Base-by-base conservation (phyloP, 2,113 vertebrate genomes). In the Thunnus maccoyii region DNA sequence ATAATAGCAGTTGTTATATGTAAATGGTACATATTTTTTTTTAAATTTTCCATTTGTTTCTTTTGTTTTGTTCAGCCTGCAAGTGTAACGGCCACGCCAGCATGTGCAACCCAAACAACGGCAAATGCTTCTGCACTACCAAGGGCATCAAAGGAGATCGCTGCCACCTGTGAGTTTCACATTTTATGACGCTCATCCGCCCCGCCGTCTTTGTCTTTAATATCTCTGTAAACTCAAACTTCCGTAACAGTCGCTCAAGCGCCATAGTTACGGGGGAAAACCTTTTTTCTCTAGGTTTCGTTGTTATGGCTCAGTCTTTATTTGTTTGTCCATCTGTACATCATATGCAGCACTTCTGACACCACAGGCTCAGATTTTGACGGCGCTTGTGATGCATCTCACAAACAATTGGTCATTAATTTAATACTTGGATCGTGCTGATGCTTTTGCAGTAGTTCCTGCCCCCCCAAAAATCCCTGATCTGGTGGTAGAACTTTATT, bases 131-230 rank as follows among this genome's bases (percentile, higher is more conserved):
- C 96, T 99, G 98, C 88, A 99, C 98, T 72, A 99, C 98, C 64
- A 99, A 99, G 82, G 98, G 98, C 13, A 98, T 99, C 82, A 99
- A 99, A 94, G 98, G 98, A 81, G 98, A 99, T 0, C 96, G 98
- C 80, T 99, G 98, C 90, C 97, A 99, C 79, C 95, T 98, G 98
- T 99, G 91, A 99, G 98, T 86, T 17, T 63, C 15, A 41, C 4
- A 13, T 56, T 14, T 41, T 22, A 8, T 18, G 12, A 41, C 5
- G 18, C 55, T 27, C 12, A 0, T 17, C 54, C 17, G 0, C 55
- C 15, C 16, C 1, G 17, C 18, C 12, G 7, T 18, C 47, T 2
- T 30, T 18, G 22, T 30, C 25, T 66, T 50, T 51, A 18, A 51
- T 67, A 41, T 6, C 36, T 41, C 36, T 41, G 36, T 41, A 41